Evolutionary conservation across 2,797 vertebrate species (phyloP).

Genomic region (Tokudaia muenninki): DNA sequence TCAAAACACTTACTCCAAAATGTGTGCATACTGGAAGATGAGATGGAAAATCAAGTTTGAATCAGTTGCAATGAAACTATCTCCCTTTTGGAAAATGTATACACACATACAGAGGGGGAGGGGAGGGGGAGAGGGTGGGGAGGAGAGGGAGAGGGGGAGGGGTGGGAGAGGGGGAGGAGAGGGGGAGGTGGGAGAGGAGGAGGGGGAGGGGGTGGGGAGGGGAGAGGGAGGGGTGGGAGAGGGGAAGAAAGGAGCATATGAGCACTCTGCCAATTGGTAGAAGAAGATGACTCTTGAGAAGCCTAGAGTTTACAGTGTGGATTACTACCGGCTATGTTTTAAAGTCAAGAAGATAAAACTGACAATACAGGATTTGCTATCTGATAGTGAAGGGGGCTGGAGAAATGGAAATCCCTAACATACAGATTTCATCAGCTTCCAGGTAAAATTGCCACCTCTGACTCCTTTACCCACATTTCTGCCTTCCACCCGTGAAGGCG

Average conservation of each 20-base stretch:
- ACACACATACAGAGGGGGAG: not conserved
- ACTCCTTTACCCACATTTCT: not conserved
- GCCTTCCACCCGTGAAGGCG: not conserved
- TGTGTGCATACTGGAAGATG: not conserved
- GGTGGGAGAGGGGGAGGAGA: too few relatives aligned
- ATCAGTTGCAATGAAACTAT: not conserved
- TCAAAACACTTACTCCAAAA: not conserved
- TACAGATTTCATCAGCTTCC: not conserved
- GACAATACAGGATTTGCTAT: not conserved
- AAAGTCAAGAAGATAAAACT: not conserved
- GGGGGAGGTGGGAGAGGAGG: too few relatives aligned
- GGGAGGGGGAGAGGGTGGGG: too few relatives aligned
- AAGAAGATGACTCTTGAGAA: not conserved
- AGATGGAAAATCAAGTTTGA: not conserved
- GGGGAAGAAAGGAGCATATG: not conserved
- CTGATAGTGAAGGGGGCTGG: not conserved
- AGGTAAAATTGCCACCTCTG: not conserved
- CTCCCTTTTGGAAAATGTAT: not conserved
- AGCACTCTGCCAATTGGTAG: not conserved
- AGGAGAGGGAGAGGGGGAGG: too few relatives aligned
- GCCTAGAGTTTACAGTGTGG: not conserved
- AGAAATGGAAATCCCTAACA: not conserved
- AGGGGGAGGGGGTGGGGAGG: too few relatives aligned
- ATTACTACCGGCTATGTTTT: not conserved
- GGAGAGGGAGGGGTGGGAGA: too few relatives aligned